Evolutionary conservation across 2,888 invertebrate species (phyloP).

Genomic region (Exocentrus adspersus): DNA sequence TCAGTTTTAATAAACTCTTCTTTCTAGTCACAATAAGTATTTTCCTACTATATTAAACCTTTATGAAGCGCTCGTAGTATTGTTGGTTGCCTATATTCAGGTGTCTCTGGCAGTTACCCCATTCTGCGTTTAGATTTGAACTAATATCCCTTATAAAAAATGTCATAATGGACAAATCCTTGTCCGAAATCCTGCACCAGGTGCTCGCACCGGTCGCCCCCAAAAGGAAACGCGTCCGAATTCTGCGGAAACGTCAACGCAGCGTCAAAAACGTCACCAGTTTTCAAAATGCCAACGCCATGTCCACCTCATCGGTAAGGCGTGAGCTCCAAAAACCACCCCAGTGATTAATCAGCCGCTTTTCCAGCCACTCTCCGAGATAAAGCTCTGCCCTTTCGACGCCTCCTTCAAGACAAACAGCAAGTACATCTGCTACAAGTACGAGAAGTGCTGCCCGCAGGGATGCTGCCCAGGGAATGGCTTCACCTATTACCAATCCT

Average conservation of each 20-base stretch:
- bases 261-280: slow-evolving; percentile 2
- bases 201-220: no score
- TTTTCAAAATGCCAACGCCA: slow-evolving; percentile 28
- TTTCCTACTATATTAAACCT: no score
- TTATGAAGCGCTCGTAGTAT: no score
- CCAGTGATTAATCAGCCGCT: neutral
- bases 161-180: no score
- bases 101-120: no score
- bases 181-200: no score
- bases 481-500: slow-evolving; percentile 31
- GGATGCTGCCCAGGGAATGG: slow-evolving; percentile 32
- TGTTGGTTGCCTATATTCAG: no score
- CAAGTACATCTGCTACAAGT: slow-evolving; percentile 32
- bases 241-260: neutral
- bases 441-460: slow-evolving; percentile 32
- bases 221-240: no score
- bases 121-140: no score
- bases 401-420: slow-evolving; percentile 6
- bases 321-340: neutral
- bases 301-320: slow-evolving; percentile 22
- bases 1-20: no score
- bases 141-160: no score
- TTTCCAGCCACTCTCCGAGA: slow-evolving; percentile 13
- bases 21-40: no score
- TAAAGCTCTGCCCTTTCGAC: slow-evolving; percentile 21